Evolutionary conservation across 2,113 vertebrate genomes (phyloP), one percentile per base, ranked within the genome.

Genomic region (Trinectes maculatus): DNA sequence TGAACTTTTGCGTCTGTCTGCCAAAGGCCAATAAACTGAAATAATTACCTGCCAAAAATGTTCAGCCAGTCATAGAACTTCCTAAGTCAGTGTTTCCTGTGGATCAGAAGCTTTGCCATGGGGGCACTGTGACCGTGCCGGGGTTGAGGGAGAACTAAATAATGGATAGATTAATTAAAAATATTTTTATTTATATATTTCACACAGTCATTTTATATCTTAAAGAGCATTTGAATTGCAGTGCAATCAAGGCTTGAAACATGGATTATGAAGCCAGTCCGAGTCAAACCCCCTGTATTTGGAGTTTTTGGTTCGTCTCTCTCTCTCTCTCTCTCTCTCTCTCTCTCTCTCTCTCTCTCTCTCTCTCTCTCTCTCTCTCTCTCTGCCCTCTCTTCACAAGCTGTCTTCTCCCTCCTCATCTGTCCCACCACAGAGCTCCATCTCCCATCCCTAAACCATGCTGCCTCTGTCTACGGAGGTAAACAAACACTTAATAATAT

Each of bases 401-500:
- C 34, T 37, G 10, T 37, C 46, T 26, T 15, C 13, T 16, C 46
- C 28, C 4, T 26, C 13, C 7, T 19, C 24, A 10, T 22, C 44
- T 25, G 31, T 33, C 31, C 11, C 31, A 9, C 1, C 31, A n/a
- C 31, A 9, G 22, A 47, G 22, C 19, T 26, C 15, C 15, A 25
- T 47, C 12, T 7, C 25, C 44, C 22, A 25, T 47, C 44, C 22
- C 5, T 44, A 22, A 21, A 22, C 42, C 42, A n/a, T 48, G 15
- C 4, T 48, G 1, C 7, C 13, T 25, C 46, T 48, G 46, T 48
- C 24, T 16, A 48, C 9, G 22, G 24, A 48, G 46, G 46, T 48
- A 48, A 48, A 48, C 46, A 48, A 48, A 48, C 46, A 26, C 44
- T 47, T 26, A 48, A 48, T 48, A 48, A 48, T 48, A 48, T 24